These are phyloP conservation scores for Chironomus riparius DNA, from an alignment of 2,888 invertebrate species.

Conservation along the genomic window DNA sequence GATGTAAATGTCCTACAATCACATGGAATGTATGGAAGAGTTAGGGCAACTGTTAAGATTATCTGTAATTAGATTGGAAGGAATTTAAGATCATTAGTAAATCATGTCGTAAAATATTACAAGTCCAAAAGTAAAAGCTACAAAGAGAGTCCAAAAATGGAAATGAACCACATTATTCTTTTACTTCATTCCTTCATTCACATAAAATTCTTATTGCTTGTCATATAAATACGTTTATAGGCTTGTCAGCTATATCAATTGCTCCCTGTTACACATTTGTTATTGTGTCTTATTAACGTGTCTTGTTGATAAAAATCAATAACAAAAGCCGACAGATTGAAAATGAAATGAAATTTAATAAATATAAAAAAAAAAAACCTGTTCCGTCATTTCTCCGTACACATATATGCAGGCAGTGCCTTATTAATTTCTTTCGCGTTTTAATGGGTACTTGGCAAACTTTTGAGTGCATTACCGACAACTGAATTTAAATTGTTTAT, in stretches of 20 bases:
- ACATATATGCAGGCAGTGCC: neutral
- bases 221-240: slow-evolving; percentile 9
- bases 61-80: slow-evolving; percentile 15
- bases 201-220: neutral
- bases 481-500: too few relatives aligned
- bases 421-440: neutral
- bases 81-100: neutral
- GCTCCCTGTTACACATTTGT: neutral
- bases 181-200: neutral
- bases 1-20: slow-evolving; percentile 23
- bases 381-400: slow-evolving; percentile 12
- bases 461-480: too few relatives aligned
- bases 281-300: slow-evolving; percentile 24
- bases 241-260: slow-evolving; percentile 23
- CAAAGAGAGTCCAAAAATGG: too few relatives aligned
- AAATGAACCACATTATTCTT: too few relatives aligned
- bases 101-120: too few relatives aligned
- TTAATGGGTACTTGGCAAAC: too few relatives aligned
- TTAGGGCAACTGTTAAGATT: slow-evolving; percentile 4
- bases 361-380: slow-evolving; percentile 18
- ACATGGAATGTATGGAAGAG: slow-evolving; percentile 24
- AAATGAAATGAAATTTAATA: neutral
- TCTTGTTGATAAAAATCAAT: slow-evolving; percentile 21
- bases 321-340: slow-evolving; percentile 6
- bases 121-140: too few relatives aligned